Percentiles rank a stretch among this genome's conserved stretches.
Evolutionary conservation across 1,140 invertebrate genomes (phyloP).

Genomic region (Lepidostoma basale): DNA sequence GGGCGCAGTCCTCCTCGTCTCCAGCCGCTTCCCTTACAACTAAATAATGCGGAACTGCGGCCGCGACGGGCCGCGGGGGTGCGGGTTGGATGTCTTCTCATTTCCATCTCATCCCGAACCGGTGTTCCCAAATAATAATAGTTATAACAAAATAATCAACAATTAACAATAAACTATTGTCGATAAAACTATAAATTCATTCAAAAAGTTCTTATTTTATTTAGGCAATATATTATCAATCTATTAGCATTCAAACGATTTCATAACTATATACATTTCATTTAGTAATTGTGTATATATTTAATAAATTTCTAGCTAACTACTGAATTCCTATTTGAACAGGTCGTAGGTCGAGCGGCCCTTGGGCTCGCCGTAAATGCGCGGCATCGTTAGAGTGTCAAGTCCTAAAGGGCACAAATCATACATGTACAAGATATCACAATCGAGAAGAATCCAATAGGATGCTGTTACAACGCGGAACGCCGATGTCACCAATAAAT

Average conservation of each 20-base stretch:
- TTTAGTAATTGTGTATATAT: conserved; percentile 29
- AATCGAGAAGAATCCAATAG: conserved; percentile 15
- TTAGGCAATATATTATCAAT: conserved; percentile 38
- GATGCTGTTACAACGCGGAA: conserved; percentile 8
- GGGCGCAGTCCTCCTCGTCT: background rate
- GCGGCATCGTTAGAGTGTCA: conserved; percentile 1
- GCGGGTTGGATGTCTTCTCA: no score
- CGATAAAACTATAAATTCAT: conserved; percentile 42
- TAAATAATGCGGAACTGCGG: conserved; percentile 12
- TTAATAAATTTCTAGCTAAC: conserved; percentile 40
- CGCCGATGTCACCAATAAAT: background rate
- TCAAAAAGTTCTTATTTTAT: conserved; percentile 37
- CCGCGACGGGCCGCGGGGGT: no score
- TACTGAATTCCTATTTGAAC: conserved; percentile 39
- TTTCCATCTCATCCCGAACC: background rate
- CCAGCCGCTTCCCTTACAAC: conserved; percentile 10
- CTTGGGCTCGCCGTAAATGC: conserved; percentile 23
- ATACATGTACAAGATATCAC: conserved; percentile 31
- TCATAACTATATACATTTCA: conserved; percentile 12
- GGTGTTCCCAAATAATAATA: conserved; percentile 10
- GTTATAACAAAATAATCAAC: conserved; percentile 45
- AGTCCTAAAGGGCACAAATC: conserved; percentile 8
- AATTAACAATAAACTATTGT: conserved; percentile 44
- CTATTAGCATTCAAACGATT: conserved; percentile 34
- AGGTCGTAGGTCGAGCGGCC: no score